Conservation (phyloP, 2,797 vertebrate genomes). For the Apogon hyalosoma region DNA sequence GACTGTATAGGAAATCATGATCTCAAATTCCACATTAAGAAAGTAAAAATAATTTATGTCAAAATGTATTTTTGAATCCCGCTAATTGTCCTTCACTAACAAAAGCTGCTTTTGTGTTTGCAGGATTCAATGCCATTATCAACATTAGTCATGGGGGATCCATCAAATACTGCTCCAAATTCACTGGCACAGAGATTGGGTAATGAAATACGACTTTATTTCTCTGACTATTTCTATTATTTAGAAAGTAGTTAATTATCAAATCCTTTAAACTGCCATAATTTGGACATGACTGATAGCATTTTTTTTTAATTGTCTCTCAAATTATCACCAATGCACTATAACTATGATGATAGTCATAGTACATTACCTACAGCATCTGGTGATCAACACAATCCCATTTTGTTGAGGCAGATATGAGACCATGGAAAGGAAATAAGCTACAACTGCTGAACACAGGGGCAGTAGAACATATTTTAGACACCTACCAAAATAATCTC, state of each 20-base stretch:
- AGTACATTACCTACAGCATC: no score
- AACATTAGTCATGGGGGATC: slow-evolving; percentile 89
- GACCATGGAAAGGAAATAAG: no score
- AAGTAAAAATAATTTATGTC: not conserved
- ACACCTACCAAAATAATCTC: no score
- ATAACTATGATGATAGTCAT: no score
- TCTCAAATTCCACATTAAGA: not conserved
- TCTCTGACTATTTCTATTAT: not conserved
- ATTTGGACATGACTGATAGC: no score
- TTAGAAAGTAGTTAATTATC: not conserved
- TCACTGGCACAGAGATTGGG: slow-evolving; percentile 91
- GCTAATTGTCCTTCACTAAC: not conserved
- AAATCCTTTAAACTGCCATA: not conserved
- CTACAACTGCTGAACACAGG: no score
- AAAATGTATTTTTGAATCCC: not conserved
- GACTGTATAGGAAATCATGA: not conserved
- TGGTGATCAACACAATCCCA: no score
- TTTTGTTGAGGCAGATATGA: no score
- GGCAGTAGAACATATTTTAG: no score
- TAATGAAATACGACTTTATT: slow-evolving; percentile 53
- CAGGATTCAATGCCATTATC: slow-evolving; percentile 92
- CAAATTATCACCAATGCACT: no score
- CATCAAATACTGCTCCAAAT: slow-evolving; percentile 87
- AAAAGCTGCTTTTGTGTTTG: slow-evolving; percentile 3
- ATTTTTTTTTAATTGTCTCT: no score